Conservation (phyloP, 2,888 invertebrate genomes). For the Trissolcus brochymenae region DNA sequence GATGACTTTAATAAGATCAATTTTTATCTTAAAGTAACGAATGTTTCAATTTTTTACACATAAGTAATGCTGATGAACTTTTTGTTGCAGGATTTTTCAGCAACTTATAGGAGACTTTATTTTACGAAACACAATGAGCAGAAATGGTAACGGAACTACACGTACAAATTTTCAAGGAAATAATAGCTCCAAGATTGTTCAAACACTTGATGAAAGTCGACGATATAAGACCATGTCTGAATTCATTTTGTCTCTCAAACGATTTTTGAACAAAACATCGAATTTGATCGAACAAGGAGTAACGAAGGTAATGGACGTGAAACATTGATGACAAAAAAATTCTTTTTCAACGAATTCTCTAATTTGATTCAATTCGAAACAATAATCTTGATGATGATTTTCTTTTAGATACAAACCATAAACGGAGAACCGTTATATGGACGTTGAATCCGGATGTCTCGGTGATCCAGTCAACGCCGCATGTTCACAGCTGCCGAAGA, state of each 20-base stretch:
- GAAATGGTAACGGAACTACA: conserved; percentile 19
- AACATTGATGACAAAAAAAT: neutral
- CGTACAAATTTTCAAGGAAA: conserved; percentile 17
- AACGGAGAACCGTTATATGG: conserved; percentile 7
- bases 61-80: too few relatives aligned
- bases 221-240: conserved; percentile 21
- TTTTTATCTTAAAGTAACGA: too few relatives aligned
- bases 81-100: too few relatives aligned
- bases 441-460: conserved; percentile 35
- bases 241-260: conserved; percentile 39
- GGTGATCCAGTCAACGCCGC: conserved; percentile 32
- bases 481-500: conserved; percentile 37
- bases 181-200: conserved; percentile 27
- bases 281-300: conserved; percentile 29
- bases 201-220: conserved; percentile 32
- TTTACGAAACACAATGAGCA: conserved; percentile 17
- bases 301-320: conserved; percentile 32
- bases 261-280: conserved; percentile 27
- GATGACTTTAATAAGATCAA: too few relatives aligned
- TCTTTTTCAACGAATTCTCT: too few relatives aligned
- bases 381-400: neutral
- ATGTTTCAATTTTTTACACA: too few relatives aligned
- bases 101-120: conserved; percentile 3
- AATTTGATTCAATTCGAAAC: too few relatives aligned
- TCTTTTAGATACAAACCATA: conserved; percentile 22